phyloP scores from a whole-genome alignment of 2,113 vertebrate species.

The Amphiprion ocellaris region DNA sequence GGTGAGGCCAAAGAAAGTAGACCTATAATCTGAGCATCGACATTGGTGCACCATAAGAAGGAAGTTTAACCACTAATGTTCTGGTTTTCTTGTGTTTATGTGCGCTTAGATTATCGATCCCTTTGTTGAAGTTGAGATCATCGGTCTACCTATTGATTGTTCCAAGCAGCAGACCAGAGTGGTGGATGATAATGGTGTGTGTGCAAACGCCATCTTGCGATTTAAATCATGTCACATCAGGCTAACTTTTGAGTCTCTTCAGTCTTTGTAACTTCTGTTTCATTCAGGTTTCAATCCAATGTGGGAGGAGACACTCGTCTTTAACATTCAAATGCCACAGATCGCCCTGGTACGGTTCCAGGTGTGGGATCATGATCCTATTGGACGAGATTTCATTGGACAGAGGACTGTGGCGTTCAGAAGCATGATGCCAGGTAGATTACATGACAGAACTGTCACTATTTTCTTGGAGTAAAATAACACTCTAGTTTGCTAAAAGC shows the following conservation, averaged over 20 bases:
- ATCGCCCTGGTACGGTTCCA: slow-evolving; percentile 93
- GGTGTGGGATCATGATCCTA: slow-evolving; percentile 96
- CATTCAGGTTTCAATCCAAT: slow-evolving; percentile 94
- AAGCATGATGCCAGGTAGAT: slow-evolving; percentile 95
- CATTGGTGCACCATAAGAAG: not conserved
- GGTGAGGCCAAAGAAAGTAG: slow-evolving; percentile 75
- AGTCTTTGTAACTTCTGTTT: not conserved
- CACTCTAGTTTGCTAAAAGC: not conserved
- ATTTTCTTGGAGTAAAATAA: not conserved
- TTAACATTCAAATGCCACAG: slow-evolving; percentile 93
- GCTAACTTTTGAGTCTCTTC: not conserved
- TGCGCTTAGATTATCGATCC: slow-evolving; percentile 93
- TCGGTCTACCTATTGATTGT: slow-evolving; percentile 93
- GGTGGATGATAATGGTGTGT: slow-evolving; percentile 95
- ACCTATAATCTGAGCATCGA: not conserved
- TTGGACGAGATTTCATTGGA: slow-evolving; percentile 95
- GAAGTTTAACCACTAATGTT: not conserved
- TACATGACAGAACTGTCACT: not conserved
- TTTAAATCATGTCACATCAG: not conserved
- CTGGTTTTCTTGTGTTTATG: slow-evolving; percentile 15
- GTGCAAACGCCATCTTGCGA: not conserved
- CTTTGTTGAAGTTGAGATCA: slow-evolving; percentile 97
- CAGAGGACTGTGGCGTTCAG: slow-evolving; percentile 94
- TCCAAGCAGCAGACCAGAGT: slow-evolving; percentile 95
- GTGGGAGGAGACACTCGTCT: slow-evolving; percentile 98